phyloP scores from a whole-genome alignment of 1,140 invertebrate genomes.

The Theocolax elegans region DNA sequence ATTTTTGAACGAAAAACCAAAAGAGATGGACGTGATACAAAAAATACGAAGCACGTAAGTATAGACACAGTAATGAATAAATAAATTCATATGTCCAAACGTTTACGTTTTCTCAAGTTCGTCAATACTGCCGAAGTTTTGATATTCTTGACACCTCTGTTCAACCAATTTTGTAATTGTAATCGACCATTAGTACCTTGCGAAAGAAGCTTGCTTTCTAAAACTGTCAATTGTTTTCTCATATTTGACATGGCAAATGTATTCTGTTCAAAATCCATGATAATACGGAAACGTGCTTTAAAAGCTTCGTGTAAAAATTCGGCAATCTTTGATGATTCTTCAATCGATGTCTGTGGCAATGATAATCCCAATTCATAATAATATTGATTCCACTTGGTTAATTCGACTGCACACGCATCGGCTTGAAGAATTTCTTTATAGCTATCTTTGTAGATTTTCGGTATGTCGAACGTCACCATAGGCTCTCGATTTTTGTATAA shows the following conservation, averaged over 20 bases:
- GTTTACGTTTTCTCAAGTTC: conserved; percentile 36
- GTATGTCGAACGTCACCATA: conserved; percentile 13
- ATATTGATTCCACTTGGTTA: conserved; percentile 32
- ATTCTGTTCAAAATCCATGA: conserved; percentile 31
- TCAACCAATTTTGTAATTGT: conserved; percentile 29
- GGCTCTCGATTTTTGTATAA: background rate
- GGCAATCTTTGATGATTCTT: background rate
- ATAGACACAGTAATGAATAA: background rate
- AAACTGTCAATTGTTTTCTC: background rate
- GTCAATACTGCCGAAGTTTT: conserved; percentile 23
- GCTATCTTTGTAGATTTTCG: conserved; percentile 28
- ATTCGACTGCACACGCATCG: conserved; percentile 35
- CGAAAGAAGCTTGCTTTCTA: conserved; percentile 22
- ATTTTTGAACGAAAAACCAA: too few relatives aligned
- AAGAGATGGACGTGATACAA: background rate
- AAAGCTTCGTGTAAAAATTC: conserved; percentile 33
- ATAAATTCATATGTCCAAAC: conserved; percentile 10
- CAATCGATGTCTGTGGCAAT: background rate
- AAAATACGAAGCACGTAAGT: background rate
- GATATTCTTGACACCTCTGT: conserved; percentile 33
- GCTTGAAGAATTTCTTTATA: conserved; percentile 36
- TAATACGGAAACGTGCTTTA: conserved; percentile 28
- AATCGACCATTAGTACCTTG: conserved; percentile 9
- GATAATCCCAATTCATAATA: conserved; percentile 35
- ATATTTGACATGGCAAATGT: background rate